Evolutionary conservation across 2,888 invertebrate genomes (phyloP).

Genomic region (Phyllotreta cruciferae): DNA sequence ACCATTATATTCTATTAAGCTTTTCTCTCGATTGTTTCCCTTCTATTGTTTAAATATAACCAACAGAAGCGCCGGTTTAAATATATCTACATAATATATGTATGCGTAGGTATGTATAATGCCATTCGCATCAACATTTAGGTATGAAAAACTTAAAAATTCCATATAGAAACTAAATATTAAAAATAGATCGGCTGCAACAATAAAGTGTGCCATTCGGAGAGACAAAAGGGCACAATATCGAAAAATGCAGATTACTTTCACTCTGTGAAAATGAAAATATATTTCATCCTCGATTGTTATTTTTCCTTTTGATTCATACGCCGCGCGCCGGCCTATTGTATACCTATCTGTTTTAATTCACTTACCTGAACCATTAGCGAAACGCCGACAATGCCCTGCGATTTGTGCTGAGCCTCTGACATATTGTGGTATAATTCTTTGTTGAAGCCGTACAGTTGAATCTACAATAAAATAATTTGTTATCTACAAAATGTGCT

Average conservation of each 20-base stretch:
- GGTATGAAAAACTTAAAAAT: no score
- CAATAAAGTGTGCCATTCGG: no score
- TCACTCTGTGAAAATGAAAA: no score
- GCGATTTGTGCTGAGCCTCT: constrained; percentile 94
- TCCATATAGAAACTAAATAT: no score
- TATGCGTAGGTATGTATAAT: no score
- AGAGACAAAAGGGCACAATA: no score
- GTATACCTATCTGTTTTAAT: constrained; percentile 11
- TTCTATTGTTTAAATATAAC: constrained; percentile 22
- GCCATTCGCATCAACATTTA: no score
- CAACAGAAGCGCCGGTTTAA: constrained; percentile 1
- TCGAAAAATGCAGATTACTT: no score
- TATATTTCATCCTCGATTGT: background rate
- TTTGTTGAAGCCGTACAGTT: constrained; percentile 95
- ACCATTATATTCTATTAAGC: constrained; percentile 28
- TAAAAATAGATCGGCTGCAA: no score
- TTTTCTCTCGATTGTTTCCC: constrained; percentile 23
- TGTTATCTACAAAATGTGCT: background rate
- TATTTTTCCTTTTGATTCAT: background rate
- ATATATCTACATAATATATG: no score
- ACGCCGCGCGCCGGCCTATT: background rate
- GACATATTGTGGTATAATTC: constrained; percentile 97
- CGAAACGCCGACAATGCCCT: constrained; percentile 94
- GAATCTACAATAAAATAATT: constrained; percentile 72
- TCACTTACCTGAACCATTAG: constrained; percentile 88